Percentiles rank a stretch among this genome's conserved stretches.
Conservation (phyloP, 2,888 invertebrate species). For the Hydrotaea cyrtoneurina region DNA sequence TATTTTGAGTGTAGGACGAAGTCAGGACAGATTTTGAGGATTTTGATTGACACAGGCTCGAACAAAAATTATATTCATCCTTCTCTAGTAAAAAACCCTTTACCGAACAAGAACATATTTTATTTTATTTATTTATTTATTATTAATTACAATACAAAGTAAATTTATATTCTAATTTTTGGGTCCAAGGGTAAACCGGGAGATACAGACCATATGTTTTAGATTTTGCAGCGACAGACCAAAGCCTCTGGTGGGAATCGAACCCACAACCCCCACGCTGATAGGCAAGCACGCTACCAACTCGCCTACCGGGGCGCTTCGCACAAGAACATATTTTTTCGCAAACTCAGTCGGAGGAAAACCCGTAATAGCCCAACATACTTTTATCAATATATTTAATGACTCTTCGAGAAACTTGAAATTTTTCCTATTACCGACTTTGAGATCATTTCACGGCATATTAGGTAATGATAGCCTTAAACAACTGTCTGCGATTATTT, state of each 20-base stretch:
- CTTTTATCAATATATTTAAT: conserved; percentile 32
- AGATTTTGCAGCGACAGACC: too few relatives aligned
- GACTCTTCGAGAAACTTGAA: conserved; percentile 26
- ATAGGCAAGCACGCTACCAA: too few relatives aligned
- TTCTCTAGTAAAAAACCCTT: too few relatives aligned
- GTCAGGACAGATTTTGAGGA: too few relatives aligned
- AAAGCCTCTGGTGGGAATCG: too few relatives aligned
- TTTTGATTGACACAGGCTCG: background rate
- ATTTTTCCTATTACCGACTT: conserved; percentile 44
- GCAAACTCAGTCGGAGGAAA: conserved; percentile 30
- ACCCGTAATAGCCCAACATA: conserved; percentile 36
- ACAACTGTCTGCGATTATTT: background rate
- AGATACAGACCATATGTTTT: too few relatives aligned
- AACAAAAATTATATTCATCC: background rate
- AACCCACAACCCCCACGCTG: too few relatives aligned
- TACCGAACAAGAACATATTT: too few relatives aligned
- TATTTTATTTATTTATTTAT: background rate
- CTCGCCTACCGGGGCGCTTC: too few relatives aligned
- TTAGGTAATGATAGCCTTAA: conserved; percentile 40
- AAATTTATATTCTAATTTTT: too few relatives aligned
- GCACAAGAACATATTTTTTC: conserved; percentile 18
- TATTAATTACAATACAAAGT: too few relatives aligned
- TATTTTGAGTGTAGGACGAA: background rate
- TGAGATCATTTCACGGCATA: conserved; percentile 47
- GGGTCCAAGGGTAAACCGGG: too few relatives aligned